A percentile compares a stretch with the other conserved stretches of the same genome.
These are phyloP conservation scores for Sebastolobus altivelis DNA, from an alignment of 2,797 vertebrate genomes.

Conservation along the genomic window DNA sequence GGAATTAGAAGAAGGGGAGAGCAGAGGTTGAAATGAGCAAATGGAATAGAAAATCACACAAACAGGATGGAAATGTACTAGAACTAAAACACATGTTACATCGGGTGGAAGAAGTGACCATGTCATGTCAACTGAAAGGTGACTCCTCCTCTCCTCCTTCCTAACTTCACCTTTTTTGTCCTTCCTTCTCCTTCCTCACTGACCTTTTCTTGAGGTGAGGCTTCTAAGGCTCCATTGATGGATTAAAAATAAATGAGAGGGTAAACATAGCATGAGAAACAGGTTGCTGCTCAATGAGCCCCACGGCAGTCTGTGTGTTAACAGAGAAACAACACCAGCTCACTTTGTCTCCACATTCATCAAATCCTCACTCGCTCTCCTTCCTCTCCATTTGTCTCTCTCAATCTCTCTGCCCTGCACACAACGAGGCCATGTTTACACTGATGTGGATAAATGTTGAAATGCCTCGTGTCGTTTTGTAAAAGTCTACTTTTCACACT, in stretches of 20 bases:
- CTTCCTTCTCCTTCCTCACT: not conserved
- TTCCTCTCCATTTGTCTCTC: conserved; percentile 21
- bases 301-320: not conserved
- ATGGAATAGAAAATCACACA: conserved; percentile 52
- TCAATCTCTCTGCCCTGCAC: not conserved
- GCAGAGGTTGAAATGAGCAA: conserved; percentile 55
- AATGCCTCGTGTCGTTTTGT: not conserved
- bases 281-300: conserved; percentile 23
- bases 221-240: conserved; percentile 46
- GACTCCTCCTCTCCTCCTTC: conserved; percentile 11
- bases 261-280: conserved; percentile 47
- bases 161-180: not conserved
- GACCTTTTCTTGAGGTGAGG: conserved; percentile 20
- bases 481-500: not conserved
- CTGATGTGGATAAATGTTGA: not conserved
- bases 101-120: conserved; percentile 43
- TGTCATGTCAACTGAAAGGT: conserved; percentile 22
- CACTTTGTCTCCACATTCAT: conserved; percentile 36
- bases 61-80: conserved; percentile 62
- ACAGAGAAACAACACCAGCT: conserved; percentile 21
- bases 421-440: not conserved
- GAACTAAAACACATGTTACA: conserved; percentile 42
- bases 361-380: conserved; percentile 9
- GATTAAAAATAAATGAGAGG: conserved; percentile 64
- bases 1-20: conserved; percentile 10